phyloP scores from a whole-genome alignment of 2,797 vertebrate genomes.

The Hapalemur alaotrensis region DNA sequence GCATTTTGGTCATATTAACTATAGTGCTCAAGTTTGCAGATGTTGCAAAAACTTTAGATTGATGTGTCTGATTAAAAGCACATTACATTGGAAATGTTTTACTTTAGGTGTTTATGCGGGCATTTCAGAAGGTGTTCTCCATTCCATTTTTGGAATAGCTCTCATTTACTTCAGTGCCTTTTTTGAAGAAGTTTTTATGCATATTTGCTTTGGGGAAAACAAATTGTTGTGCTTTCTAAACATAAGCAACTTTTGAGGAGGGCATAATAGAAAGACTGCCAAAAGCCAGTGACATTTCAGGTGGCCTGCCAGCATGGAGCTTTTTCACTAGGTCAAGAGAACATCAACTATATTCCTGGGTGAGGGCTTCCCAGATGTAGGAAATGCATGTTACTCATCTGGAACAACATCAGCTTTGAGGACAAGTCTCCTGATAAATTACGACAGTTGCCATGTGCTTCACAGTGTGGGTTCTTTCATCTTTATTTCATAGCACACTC shows the following conservation, averaged over 20 bases:
- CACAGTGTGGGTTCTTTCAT: constrained; percentile 14
- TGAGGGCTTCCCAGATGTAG: neutral
- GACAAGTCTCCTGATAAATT: neutral
- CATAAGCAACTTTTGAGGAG: neutral
- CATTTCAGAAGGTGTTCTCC: constrained; percentile 23
- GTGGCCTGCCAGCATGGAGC: neutral
- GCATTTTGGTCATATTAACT: constrained; percentile 59
- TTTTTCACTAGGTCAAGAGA: constrained; percentile 30
- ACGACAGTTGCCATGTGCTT: neutral
- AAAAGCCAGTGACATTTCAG: constrained; percentile 23
- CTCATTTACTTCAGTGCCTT: constrained; percentile 7
- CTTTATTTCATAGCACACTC: neutral
- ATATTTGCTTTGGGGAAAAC: constrained; percentile 20
- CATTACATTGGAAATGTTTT: constrained; percentile 70
- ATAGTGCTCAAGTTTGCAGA: constrained; percentile 62
- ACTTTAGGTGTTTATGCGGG: constrained; percentile 21
- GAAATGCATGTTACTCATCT: neutral
- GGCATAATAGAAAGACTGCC: constrained; percentile 30
- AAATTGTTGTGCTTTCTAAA: constrained; percentile 48
- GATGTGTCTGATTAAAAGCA: constrained; percentile 76
- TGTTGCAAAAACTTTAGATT: constrained; percentile 71
- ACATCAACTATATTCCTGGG: neutral
- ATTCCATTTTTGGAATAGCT: constrained; percentile 8
- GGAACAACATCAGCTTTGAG: neutral
- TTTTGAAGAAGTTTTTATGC: constrained; percentile 47